Base-by-base conservation (phyloP, 2,888 invertebrate species). In the Drosophila mimetica region DNA sequence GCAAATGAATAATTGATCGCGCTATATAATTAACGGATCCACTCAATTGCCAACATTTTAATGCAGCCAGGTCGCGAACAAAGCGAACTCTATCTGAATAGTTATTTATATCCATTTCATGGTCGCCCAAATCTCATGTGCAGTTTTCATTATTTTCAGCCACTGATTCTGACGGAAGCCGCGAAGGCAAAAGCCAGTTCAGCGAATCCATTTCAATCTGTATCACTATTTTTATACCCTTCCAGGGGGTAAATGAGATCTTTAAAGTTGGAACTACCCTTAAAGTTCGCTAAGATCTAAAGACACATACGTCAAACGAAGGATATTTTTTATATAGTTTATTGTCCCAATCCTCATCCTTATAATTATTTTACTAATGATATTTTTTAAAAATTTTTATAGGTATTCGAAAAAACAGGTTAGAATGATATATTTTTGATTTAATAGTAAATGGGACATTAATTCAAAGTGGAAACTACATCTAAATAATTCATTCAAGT, bases 1-100 rank as follows among this genome's bases (percentile, higher is more conserved):
- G 78, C 73, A 86, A 87, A 84, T 84, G 83, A 84, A 87, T 84
- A 84, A 84, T 87, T 84, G 86, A 86, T 86, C 83, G 79, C 13
- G 83, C 76, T 77, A 72, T 87, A 87, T 84, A 84, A 84, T 84
- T 84, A 84, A 84, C 83, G 80, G 83, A 73, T 86, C 83, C 86
- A 82, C 86, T 85, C 83, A 82, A 83, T 83, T 79, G 80, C 77
- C 77, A 71, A 46, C 74, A 60, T 73, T 66, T 63, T 48, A 74
- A 55, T 80, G 75, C 71, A 80, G 52, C 14, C 66, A 50, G 64
- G 41, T 52, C 44, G 14, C 18, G 51, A 63, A 63, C 28, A 64
- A 79, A 54, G 57, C 20, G 58, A 53, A 42, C 50, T 47, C 25
- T 39, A 60, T 36, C 18, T 30, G 16, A 16, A 16, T 32, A 51